These are phyloP conservation scores for Bovichtus diacanthus DNA, from an alignment of 2,797 vertebrate species.

Conservation along the genomic window DNA sequence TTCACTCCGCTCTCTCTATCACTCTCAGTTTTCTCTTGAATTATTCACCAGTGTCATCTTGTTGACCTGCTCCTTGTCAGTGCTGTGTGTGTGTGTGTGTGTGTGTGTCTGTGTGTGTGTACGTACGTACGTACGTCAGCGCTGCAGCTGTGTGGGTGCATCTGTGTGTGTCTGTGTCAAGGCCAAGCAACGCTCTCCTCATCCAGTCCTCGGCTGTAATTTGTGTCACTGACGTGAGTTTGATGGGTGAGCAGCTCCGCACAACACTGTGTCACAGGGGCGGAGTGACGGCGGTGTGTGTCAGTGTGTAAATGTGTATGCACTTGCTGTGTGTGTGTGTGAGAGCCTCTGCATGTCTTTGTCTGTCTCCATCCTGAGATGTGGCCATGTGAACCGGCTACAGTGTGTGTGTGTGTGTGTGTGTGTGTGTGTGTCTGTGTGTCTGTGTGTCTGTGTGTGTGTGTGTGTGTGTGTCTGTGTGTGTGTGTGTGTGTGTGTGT, in stretches of 20 bases:
- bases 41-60: constrained; percentile 88
- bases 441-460: constrained; percentile 37
- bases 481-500: constrained; percentile 49
- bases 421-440: constrained; percentile 39
- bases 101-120: constrained; percentile 32
- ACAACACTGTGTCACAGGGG: constrained; percentile 82
- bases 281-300: constrained; percentile 57
- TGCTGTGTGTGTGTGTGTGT: constrained; percentile 55
- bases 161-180: constrained; percentile 73
- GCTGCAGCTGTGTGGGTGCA: constrained; percentile 56
- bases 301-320: constrained; percentile 44
- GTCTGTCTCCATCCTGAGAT: constrained; percentile 75
- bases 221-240: constrained; percentile 88
- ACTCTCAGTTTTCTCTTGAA: constrained; percentile 83
- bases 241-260: constrained; percentile 86
- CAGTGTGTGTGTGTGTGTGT: constrained; percentile 29
- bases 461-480: constrained; percentile 37
- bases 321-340: constrained; percentile 40
- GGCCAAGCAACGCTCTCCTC: constrained; percentile 79
- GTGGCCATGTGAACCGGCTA: constrained; percentile 66
- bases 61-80: constrained; percentile 89
- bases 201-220: constrained; percentile 87
- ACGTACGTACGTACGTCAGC: constrained; percentile 10
- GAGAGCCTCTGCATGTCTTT: constrained; percentile 64
- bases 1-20: constrained; percentile 67